Base-by-base conservation (phyloP, 2,113 vertebrate genomes). In the Pelecanoides urinatrix region DNA sequence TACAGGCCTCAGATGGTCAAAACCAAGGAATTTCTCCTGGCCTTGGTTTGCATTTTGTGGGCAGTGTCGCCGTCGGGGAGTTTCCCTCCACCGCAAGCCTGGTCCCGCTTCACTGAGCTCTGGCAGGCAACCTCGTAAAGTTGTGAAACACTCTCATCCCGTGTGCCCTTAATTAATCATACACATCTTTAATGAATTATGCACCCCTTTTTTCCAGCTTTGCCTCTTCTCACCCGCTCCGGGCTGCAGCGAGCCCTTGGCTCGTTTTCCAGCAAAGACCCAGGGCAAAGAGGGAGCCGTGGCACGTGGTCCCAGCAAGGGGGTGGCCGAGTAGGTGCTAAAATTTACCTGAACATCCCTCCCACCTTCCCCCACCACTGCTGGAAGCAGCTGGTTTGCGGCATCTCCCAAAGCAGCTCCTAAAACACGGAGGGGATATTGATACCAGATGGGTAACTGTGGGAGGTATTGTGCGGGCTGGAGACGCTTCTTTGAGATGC, bases 221-320 rank as follows among this genome's bases (percentile, higher is more conserved):
- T 1, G 1, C 34, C 11, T 66, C 40, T 61, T 9, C 25, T 68
- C 6, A 0, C 21, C 36, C 0, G 0, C 61, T 59, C 50, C 0
- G 1, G 63, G 27, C 56, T 62, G 16, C 13, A 4, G 21, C 1
- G 1, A 58, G 23, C 36, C 20, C 25, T 49, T 13, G 75, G 45
- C 10, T 52, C 20, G 0, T 65, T 85, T 70, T 40, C 63, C 58
- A 62, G 27, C 62, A 2, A 2, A 0, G 3, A 45, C 10, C 42
- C 19, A 2, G 23, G 58, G 14, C 0, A 5, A 53, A 61, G 82
- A 7, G 34, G 6, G 58, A 78, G 40, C 49, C 4, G 1, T 53
- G 53, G 22, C 47, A 19, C 0, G 0, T 16, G 30, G 65, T 59
- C 49, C 23, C 34, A 32, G 13, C 11, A 15, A 53, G 25, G 15